Evolutionary conservation across 2,797 vertebrate genomes (phyloP).

Genomic region (Pseudochromis fuscus): DNA sequence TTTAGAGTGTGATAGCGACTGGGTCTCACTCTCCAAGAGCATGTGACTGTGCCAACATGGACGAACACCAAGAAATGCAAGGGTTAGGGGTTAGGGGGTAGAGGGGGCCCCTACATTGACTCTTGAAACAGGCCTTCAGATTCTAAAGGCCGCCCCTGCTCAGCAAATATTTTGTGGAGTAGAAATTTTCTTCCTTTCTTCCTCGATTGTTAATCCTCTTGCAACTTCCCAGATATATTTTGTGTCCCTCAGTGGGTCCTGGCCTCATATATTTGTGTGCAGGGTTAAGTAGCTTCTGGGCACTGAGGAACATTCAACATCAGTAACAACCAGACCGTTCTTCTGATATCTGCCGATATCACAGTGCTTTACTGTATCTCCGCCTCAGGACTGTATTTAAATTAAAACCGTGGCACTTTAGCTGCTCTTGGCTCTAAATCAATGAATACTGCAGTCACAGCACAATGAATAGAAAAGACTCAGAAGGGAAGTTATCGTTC

Average conservation of each 20-base stretch:
- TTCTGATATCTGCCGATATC: conserved; percentile 27
- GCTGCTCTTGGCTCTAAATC: conserved; percentile 21
- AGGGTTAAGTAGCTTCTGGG: neutral
- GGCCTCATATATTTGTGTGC: neutral
- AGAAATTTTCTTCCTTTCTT: too few relatives aligned
- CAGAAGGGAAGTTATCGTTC: conserved; percentile 40
- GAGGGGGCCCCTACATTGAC: too few relatives aligned
- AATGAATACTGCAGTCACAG: conserved; percentile 44
- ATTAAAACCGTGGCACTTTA: conserved; percentile 42
- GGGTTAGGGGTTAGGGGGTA: too few relatives aligned
- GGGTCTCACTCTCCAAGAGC: too few relatives aligned
- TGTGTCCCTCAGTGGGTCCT: neutral
- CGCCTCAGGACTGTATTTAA: conserved; percentile 38
- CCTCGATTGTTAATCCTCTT: neutral
- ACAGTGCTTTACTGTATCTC: conserved; percentile 12
- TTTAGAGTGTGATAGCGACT: too few relatives aligned
- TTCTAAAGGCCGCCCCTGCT: too few relatives aligned
- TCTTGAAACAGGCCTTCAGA: too few relatives aligned
- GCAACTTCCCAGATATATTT: neutral
- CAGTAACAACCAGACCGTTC: conserved; percentile 14
- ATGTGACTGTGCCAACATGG: too few relatives aligned
- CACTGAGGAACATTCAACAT: neutral
- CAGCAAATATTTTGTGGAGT: too few relatives aligned
- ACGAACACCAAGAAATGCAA: too few relatives aligned
- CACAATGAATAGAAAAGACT: conserved; percentile 41